Conservation (phyloP, 2,797 vertebrate genomes). For the Gymnothorax javanicus region DNA sequence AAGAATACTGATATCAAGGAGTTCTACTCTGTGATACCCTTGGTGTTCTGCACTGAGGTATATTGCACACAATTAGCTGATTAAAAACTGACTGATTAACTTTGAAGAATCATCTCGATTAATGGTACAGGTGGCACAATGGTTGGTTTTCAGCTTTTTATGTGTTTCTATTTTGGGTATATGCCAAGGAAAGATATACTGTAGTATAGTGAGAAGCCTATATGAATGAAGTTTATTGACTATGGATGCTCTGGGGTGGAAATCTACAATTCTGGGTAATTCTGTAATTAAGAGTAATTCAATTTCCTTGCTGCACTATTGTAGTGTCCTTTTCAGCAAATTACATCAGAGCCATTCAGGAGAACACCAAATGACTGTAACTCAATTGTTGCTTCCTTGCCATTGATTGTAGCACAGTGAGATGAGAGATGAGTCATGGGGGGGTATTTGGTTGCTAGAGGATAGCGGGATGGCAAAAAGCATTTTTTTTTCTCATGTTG, state of each 20-base stretch:
- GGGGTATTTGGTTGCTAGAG: not conserved
- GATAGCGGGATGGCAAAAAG: not conserved
- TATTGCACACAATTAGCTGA: not conserved
- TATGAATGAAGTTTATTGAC: slow-evolving; percentile 68
- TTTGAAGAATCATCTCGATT: not conserved
- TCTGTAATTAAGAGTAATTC: slow-evolving; percentile 67
- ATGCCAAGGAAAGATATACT: not conserved
- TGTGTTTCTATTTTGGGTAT: not conserved
- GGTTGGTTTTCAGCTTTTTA: not conserved
- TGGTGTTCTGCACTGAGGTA: not conserved
- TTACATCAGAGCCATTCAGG: slow-evolving; percentile 64
- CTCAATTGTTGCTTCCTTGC: slow-evolving; percentile 66
- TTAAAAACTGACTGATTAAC: not conserved
- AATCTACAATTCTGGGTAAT: slow-evolving; percentile 45
- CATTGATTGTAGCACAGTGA: slow-evolving; percentile 63
- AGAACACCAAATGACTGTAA: slow-evolving; percentile 72
- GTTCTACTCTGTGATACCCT: not conserved
- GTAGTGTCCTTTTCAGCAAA: slow-evolving; percentile 60
- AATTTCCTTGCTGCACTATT: slow-evolving; percentile 62
- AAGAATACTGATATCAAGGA: not conserved
- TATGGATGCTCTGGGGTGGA: slow-evolving; percentile 68
- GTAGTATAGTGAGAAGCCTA: slow-evolving; percentile 28
- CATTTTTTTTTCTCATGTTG: not conserved
- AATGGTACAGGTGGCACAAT: not conserved
- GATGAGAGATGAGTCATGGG: not conserved